Base-by-base conservation (phyloP, 1,140 invertebrate species). In the Elymnias hypermnestra region DNA sequence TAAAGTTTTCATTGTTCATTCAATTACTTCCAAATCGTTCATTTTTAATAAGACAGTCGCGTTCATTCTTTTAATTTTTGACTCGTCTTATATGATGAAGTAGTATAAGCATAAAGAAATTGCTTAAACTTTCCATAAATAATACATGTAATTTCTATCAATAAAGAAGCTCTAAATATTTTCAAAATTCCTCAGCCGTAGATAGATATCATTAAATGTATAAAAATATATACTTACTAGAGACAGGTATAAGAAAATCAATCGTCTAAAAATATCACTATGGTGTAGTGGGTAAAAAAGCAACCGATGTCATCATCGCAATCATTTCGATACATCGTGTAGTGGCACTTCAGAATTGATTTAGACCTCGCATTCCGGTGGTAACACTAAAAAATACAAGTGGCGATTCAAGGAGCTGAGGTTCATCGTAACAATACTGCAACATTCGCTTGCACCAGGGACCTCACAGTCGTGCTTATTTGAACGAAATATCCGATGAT, bases 311-410 rank as follows among this genome's bases (percentile, higher is more conserved):
- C 45, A 57, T 59, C 51, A 52, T 51, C 44, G 44, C 48, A 57
- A 57, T 60, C 49, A 60, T 57, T 57, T 51, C 23, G 47, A 61
- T 63, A 53, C 33, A 53, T 55, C 39, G 44, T 63, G 54, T 51
- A 61, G 62, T 58, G 60, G 53, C 60, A 52, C 66, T 75, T 51
- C 50, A 66, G 31, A 17, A 22, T 59, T 62, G 60, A 72, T 75
- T 72, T 62, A 55, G 53, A 62, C 63, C 58, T 72, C 56, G 66
- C 64, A 73, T 79, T 72, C 66, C 69, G 50, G 61, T 48, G 67
- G 56, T 57, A 61, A n/a, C n/a, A 70, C 64, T 67, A 63, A 74
- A 79, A 74, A 76, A 70, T 61, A 60, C 37, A 69, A 72, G 65
- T 64, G 61, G 52, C 60, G 56, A 57, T 67, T 67, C 57, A 67